phyloP scores from a whole-genome alignment of 2,113 vertebrate genomes.

The Myotis yumanensis region DNA sequence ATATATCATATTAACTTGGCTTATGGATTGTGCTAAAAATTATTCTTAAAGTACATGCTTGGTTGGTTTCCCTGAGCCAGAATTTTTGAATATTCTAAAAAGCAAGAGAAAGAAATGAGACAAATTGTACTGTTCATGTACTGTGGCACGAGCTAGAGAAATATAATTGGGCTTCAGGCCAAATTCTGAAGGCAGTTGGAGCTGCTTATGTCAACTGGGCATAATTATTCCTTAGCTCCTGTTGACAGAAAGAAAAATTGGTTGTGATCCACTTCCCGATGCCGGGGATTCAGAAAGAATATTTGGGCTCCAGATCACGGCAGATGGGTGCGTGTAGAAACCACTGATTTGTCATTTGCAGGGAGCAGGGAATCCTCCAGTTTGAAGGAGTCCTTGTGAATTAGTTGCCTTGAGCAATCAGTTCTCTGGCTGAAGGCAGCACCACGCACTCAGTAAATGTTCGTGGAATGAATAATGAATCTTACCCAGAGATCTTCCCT shows the following conservation, averaged over 20 bases:
- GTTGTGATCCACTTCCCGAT: conserved; percentile 59
- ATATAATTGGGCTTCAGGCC: conserved; percentile 77
- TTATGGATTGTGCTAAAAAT: conserved; percentile 55
- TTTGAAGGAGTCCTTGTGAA: conserved; percentile 55
- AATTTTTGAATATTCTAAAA: conserved; percentile 64
- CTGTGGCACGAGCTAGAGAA: conserved; percentile 69
- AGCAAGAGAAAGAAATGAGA: conserved; percentile 70
- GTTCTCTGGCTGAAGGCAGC: conserved; percentile 57
- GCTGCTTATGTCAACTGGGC: conserved; percentile 73
- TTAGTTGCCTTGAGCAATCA: conserved; percentile 65
- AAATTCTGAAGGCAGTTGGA: conserved; percentile 74
- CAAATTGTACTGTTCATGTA: conserved; percentile 74
- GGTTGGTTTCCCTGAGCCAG: conserved; percentile 64
- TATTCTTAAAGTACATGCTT: conserved; percentile 72
- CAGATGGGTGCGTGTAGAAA: conserved; percentile 65
- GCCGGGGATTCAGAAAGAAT: conserved; percentile 62
- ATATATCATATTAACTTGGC: conserved; percentile 66
- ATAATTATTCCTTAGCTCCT: conserved; percentile 74
- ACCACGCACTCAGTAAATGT: conserved; percentile 24
- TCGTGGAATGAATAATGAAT: conserved; percentile 62
- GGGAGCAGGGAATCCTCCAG: conserved; percentile 72
- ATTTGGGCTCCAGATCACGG: conserved; percentile 62
- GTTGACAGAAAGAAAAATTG: conserved; percentile 78
- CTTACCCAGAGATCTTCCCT: conserved; percentile 53
- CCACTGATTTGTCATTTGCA: conserved; percentile 70